Evolutionary conservation across 2,888 invertebrate genomes (phyloP), one percentile per base, ranked within the genome.

Genomic region (Isoperla grammatica): DNA sequence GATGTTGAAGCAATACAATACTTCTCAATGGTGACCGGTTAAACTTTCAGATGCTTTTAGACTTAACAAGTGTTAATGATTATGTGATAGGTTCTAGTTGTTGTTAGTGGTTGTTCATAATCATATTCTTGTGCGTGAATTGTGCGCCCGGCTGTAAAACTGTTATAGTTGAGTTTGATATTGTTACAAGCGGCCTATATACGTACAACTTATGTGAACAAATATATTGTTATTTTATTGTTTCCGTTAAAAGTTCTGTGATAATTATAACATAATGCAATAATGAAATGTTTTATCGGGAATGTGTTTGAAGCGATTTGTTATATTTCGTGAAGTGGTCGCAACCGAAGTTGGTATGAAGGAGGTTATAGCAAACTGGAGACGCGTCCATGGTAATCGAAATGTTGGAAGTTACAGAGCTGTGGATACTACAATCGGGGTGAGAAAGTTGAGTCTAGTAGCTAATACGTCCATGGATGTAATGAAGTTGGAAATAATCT

Each of bases 211-310:
- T 50, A n/a, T 35, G 49, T 50, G 11, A 45, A 11, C 19, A 19
- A 17, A 19, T 45, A 17, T 45, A 45, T 15, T 60, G 45, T 58
- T 58, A 55, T 55, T 60, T 57, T 50, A 54, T 55, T 35, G 15
- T 61, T 61, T 61, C 22, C 54, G 61, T 61, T 61, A 35, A 50
- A 56, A 57, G 54, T 62, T 62, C 62, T 62, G 62, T 62, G 62
- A 62, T 62, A 62, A 62, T 57, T 55, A 42, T 53, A 59, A 57
- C 45, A 62, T 22, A 23, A 62, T 62, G 62, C 62, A 62, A 62
- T 62, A 62, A 62, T 62, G 55, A 48, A 57, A 49, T 50, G 50
- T 57, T 61, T 56, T 43, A 58, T 55, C 37, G 53, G 22, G 20
- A 45, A 53, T 53, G 53, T 43, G 53, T 50, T 58, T 50, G 22